phyloP scores from a whole-genome alignment of 1,140 invertebrate species.

The Drosophila kanapiae region DNA sequence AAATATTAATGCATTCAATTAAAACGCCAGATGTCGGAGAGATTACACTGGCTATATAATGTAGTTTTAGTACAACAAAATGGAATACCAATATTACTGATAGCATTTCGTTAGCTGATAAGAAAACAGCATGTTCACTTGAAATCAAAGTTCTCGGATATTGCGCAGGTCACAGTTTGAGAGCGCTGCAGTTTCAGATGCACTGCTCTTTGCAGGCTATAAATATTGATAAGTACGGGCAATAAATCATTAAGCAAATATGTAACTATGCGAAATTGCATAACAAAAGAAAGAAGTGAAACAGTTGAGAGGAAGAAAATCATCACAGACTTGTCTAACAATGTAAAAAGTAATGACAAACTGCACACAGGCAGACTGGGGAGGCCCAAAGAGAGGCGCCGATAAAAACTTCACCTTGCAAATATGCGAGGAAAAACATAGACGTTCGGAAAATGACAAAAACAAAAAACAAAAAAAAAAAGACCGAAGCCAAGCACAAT shows the following conservation, averaged over 20 bases:
- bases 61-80: neutral
- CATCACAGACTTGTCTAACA: constrained; percentile 54
- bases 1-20: neutral
- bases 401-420: constrained; percentile 71
- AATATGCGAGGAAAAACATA: constrained; percentile 54
- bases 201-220: constrained; percentile 23
- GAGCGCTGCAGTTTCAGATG: constrained; percentile 7
- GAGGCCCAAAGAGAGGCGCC: constrained; percentile 21
- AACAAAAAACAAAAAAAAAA: constrained; percentile 57
- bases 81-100: constrained; percentile 18
- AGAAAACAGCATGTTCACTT: constrained; percentile 32
- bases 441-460: constrained; percentile 43
- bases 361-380: constrained; percentile 39
- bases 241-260: constrained; percentile 32
- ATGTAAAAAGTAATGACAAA: constrained; percentile 62
- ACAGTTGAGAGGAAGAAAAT: constrained; percentile 25
- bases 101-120: constrained; percentile 18
- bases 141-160: neutral
- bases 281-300: constrained; percentile 40
- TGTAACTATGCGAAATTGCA: constrained; percentile 50
- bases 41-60: neutral
- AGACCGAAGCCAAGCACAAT: constrained; percentile 41
- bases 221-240: constrained; percentile 43
- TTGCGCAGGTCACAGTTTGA: constrained; percentile 18
- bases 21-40: neutral